A percentile compares a stretch with the other conserved stretches of the same genome.
Evolutionary conservation across 2,888 invertebrate genomes (phyloP).

Genomic region (Eupithecia abbreviata): DNA sequence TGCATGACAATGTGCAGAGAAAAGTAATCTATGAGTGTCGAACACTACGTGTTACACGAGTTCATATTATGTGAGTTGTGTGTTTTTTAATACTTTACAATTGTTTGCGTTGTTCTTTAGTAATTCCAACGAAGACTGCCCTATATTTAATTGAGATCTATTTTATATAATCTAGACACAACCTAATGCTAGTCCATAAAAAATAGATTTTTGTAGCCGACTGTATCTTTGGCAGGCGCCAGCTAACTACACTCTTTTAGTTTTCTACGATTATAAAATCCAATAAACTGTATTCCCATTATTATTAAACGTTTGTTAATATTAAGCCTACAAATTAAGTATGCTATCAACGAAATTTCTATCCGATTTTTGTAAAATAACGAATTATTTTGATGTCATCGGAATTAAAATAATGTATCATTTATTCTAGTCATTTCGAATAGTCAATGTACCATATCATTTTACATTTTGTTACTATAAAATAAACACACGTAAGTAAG

Average conservation of each 20-base stretch:
- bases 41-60: constrained; percentile 58
- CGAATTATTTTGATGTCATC: constrained; percentile 24
- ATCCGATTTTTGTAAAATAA: constrained; percentile 34
- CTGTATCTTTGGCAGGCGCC: constrained; percentile 13
- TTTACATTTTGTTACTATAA: constrained; percentile 73
- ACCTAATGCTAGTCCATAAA: constrained; percentile 75
- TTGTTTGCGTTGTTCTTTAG: constrained; percentile 77
- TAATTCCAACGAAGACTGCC: constrained; percentile 83
- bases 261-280: constrained; percentile 31
- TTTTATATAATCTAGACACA: constrained; percentile 82
- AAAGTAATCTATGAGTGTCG: constrained; percentile 66
- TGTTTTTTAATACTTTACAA: constrained; percentile 73
- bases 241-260: constrained; percentile 7
- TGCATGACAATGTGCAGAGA: constrained; percentile 54
- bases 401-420: constrained; percentile 30
- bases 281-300: constrained; percentile 10
- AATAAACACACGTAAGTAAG: constrained; percentile 62
- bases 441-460: constrained; percentile 82
- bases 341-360: constrained; percentile 45
- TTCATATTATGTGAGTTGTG: constrained; percentile 63
- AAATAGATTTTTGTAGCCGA: constrained; percentile 63
- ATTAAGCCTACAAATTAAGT: constrained; percentile 21
- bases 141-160: constrained; percentile 83
- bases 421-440: constrained; percentile 59
- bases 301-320: constrained; percentile 20